Percentiles rank a stretch among this genome's conserved stretches.
Evolutionary conservation across 2,888 invertebrate species (phyloP).

Genomic region (Drosophila peninsularis): DNA sequence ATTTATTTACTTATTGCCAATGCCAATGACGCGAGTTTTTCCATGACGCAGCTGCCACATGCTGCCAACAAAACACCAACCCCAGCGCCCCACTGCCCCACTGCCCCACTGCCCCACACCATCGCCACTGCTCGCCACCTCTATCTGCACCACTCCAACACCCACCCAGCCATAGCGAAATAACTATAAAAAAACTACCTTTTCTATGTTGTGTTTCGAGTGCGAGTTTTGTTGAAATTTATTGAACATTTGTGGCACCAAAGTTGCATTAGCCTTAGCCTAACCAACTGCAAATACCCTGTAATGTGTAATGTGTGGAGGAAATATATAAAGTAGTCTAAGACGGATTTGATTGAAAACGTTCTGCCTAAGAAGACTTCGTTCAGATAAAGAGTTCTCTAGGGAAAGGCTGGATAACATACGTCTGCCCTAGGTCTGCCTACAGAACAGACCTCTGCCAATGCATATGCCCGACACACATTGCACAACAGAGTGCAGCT

Average conservation of each 20-base stretch:
- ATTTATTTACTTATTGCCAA: conserved; percentile 76
- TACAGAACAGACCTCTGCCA: too few species aligned
- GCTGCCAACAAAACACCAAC: conserved; percentile 14
- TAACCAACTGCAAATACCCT: background rate
- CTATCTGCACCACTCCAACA: background rate
- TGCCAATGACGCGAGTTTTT: conserved; percentile 67
- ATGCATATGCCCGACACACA: background rate
- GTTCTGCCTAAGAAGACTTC: too few species aligned
- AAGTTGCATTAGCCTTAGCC: background rate
- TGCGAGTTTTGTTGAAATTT: conserved; percentile 35
- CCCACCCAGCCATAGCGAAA: conserved; percentile 1
- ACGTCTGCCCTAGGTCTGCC: too few species aligned
- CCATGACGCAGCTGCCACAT: conserved; percentile 74
- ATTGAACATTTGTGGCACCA: conserved; percentile 39
- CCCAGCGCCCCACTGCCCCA: background rate
- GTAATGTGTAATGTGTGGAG: too few species aligned
- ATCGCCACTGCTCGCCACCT: conserved; percentile 11
- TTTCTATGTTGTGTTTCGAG: conserved; percentile 27
- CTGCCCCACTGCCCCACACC: background rate
- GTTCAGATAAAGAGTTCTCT: too few species aligned
- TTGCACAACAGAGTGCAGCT: background rate
- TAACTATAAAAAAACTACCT: conserved; percentile 19
- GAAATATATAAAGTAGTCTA: too few species aligned
- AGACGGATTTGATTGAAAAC: too few species aligned
- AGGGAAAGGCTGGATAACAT: too few species aligned